Evolutionary conservation across 2,797 vertebrate species (phyloP).

Genomic region (Ispidina lecontei): DNA sequence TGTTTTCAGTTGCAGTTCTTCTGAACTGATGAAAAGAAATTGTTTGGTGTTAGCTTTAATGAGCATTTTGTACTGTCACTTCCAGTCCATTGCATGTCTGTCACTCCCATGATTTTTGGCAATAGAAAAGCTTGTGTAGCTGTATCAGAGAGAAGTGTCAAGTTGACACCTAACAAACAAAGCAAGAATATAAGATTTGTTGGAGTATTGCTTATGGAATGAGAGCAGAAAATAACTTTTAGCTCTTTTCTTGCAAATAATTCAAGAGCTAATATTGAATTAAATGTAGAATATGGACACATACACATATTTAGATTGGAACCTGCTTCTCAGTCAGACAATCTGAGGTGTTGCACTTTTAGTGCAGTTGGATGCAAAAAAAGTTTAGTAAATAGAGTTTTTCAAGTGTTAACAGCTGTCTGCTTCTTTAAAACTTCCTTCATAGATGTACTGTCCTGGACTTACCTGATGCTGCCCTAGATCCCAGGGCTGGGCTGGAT

Average conservation of each 20-base stretch:
- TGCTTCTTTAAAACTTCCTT: not conserved
- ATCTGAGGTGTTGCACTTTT: not conserved
- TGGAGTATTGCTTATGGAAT: not conserved
- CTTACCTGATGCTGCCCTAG: not conserved
- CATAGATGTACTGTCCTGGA: not conserved
- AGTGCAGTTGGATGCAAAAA: not conserved
- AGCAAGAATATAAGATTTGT: not conserved
- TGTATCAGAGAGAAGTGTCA: not conserved
- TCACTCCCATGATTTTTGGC: not conserved
- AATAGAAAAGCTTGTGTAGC: not conserved
- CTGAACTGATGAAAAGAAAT: not conserved
- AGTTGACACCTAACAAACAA: not conserved
- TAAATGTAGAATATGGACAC: not conserved
- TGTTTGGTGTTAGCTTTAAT: not conserved
- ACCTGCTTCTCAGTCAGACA: not conserved
- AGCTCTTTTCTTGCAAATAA: not conserved
- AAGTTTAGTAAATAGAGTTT: not conserved
- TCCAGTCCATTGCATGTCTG: not conserved
- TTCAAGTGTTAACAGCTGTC: not conserved
- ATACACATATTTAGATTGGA: not conserved
- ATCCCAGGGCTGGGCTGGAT: not conserved
- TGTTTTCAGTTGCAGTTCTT: conserved; percentile 1
- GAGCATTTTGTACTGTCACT: conserved; percentile 21
- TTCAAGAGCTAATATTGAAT: not conserved
- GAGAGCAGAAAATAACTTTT: not conserved